Conservation (phyloP, 2,113 vertebrate genomes). For the Aythya baeri region DNA sequence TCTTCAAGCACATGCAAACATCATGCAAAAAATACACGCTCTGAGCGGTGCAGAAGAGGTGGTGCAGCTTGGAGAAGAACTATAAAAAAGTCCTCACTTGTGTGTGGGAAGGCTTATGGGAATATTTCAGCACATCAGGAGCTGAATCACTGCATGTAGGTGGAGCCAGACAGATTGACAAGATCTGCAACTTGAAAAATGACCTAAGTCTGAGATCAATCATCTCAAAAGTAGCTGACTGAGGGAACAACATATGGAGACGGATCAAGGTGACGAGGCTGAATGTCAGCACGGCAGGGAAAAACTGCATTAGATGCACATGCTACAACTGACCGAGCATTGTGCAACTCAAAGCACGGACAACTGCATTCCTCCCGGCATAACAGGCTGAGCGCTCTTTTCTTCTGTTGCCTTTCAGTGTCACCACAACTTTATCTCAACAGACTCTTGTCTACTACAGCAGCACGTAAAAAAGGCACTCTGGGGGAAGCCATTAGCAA, state of each 20-base stretch:
- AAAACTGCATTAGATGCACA: not conserved
- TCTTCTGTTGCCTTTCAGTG: not conserved
- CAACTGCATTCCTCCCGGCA: not conserved
- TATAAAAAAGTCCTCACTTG: not conserved
- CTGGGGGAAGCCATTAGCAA: not conserved
- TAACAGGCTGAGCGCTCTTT: fast-evolving
- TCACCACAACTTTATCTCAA: fast-evolving
- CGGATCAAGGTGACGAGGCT: not conserved
- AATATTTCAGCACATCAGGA: constrained; percentile 65
- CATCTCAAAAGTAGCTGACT: constrained; percentile 12
- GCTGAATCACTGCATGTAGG: constrained; percentile 64
- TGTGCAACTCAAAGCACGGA: fast-evolving
- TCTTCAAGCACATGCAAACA: not conserved
- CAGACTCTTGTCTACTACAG: not conserved
- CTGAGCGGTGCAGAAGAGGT: not conserved
- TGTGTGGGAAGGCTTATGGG: constrained; percentile 53
- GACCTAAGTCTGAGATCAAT: constrained; percentile 54
- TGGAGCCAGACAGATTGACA: constrained; percentile 65
- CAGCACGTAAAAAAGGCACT: not conserved
- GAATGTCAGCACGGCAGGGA: not conserved
- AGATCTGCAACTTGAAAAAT: constrained; percentile 38
- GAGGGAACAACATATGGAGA: not conserved
- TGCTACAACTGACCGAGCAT: not conserved
- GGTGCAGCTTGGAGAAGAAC: not conserved
- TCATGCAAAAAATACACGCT: not conserved